Percentiles rank a stretch among this genome's conserved stretches.
Conservation (phyloP, 2,113 vertebrate genomes). For the Nematolebias whitei region DNA sequence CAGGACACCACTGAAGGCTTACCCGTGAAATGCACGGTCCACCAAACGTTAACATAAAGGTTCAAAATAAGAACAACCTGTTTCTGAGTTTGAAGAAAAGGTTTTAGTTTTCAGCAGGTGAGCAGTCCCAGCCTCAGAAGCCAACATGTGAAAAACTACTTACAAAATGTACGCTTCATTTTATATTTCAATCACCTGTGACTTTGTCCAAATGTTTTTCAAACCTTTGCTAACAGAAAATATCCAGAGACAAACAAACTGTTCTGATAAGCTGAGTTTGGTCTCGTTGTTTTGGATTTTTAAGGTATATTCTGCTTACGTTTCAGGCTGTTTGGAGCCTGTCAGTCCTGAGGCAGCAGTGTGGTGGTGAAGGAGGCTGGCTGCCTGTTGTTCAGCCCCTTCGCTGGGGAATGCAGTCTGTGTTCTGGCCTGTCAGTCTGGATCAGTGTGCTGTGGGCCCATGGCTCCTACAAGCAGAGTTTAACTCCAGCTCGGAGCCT, state of each 20-base stretch:
- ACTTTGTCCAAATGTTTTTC: neutral
- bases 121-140: too few relatives aligned
- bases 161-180: neutral
- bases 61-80: too few relatives aligned
- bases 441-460: slow-evolving; percentile 49
- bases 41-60: too few relatives aligned
- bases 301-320: neutral
- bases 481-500: slow-evolving; percentile 55
- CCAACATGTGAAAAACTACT: too few relatives aligned
- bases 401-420: slow-evolving; percentile 41
- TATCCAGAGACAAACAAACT: neutral
- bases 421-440: slow-evolving; percentile 59
- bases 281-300: neutral
- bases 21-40: too few relatives aligned
- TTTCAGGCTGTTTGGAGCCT: slow-evolving; percentile 21
- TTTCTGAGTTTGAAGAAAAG: too few relatives aligned
- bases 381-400: slow-evolving; percentile 48
- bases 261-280: neutral
- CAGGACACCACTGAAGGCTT: too few relatives aligned
- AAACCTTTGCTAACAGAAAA: neutral
- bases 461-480: slow-evolving; percentile 44
- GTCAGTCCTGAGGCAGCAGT: slow-evolving; percentile 14
- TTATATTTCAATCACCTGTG: neutral
- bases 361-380: slow-evolving; percentile 24
- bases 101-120: too few relatives aligned